Percentiles rank a stretch among this genome's conserved stretches.
Evolutionary conservation across 2,888 invertebrate species (phyloP).

Genomic region (Nephrotoma guestfalica): DNA sequence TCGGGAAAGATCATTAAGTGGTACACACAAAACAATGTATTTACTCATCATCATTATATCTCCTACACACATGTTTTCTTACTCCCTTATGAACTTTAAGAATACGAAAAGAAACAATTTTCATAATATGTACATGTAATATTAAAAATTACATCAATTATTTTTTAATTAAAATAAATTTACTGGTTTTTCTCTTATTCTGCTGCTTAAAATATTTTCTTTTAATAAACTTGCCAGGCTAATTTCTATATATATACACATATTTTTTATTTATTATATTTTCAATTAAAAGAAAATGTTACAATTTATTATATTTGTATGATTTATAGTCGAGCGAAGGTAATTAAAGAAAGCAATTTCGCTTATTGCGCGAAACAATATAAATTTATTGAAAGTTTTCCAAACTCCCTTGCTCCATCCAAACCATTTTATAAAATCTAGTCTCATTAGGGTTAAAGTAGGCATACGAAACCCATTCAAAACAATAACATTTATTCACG

Average conservation of each 20-base stretch:
- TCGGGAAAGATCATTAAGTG: neutral
- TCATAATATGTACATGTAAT: neutral
- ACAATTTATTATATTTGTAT: neutral
- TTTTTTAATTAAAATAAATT: neutral
- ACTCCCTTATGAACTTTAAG: neutral
- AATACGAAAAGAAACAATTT: neutral
- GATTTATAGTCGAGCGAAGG: neutral
- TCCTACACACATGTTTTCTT: neutral
- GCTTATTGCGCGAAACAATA: neutral
- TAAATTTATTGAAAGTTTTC: neutral
- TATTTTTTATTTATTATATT: neutral
- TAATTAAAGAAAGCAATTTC: neutral
- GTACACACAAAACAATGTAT: neutral
- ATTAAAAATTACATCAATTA: neutral
- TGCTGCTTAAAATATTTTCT: neutral
- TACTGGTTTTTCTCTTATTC: neutral
- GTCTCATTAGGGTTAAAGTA: neutral
- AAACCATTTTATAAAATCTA: neutral
- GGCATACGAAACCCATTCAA: neutral
- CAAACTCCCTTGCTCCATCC: neutral
- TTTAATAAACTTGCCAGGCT: neutral
- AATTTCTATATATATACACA: neutral
- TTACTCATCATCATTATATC: neutral
- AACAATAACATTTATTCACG: neutral
- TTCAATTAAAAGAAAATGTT: neutral